These are phyloP conservation scores for Drosophila albomicans DNA, from an alignment of 1,140 invertebrate species.

Conservation along the genomic window DNA sequence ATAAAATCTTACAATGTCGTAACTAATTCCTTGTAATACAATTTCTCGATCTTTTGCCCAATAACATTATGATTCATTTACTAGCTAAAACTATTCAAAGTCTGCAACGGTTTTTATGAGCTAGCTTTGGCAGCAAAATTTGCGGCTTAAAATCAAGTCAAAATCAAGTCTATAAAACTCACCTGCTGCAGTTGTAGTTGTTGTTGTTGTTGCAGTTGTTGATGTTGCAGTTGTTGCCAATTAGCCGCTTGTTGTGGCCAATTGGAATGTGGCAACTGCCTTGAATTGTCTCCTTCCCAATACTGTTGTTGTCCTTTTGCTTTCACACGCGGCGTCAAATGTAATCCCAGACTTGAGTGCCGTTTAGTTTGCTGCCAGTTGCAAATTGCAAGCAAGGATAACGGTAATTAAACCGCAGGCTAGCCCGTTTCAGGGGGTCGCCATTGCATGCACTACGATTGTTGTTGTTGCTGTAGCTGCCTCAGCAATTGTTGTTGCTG, in stretches of 20 bases:
- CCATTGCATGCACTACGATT: conserved; percentile 59
- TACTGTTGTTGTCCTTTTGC: conserved; percentile 58
- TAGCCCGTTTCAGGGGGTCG: conserved; percentile 55
- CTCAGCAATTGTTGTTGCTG: neutral
- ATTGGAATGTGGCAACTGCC: conserved; percentile 69
- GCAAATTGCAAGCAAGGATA: conserved; percentile 58
- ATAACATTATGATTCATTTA: neutral
- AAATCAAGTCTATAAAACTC: conserved; percentile 45
- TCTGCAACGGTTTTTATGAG: neutral
- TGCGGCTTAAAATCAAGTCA: neutral
- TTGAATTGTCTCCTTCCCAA: conserved; percentile 26
- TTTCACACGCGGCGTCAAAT: conserved; percentile 25
- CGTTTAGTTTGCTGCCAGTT: conserved; percentile 41
- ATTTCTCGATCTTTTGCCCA: neutral
- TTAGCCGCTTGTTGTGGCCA: conserved; percentile 52
- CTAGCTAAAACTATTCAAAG: conserved; percentile 13
- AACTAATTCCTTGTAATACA: neutral
- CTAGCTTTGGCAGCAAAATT: neutral
- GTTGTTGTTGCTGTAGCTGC: conserved; percentile 18
- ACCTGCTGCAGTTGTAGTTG: conserved; percentile 46
- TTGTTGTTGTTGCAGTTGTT: neutral
- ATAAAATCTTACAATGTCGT: neutral
- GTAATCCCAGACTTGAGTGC: conserved; percentile 66
- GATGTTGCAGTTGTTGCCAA: conserved; percentile 38
- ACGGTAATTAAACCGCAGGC: conserved; percentile 75